Base-by-base conservation (phyloP, 2,888 invertebrate species). In the Pandemis cinnamomeana region DNA sequence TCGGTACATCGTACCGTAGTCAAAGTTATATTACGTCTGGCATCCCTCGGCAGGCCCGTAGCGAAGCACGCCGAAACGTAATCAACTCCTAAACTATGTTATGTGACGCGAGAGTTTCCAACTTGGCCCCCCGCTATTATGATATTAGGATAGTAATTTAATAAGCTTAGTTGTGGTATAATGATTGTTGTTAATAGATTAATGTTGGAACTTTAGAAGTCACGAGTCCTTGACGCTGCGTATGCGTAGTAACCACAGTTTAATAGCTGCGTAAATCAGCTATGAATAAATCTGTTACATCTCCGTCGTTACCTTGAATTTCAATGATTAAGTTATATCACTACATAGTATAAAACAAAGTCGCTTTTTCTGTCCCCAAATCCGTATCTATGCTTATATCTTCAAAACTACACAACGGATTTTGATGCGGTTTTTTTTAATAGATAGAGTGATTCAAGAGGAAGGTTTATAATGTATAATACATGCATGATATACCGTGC, bases 121-220 rank as follows among this genome's bases (percentile, higher is more conserved):
- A 73, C 72, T 68, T 68, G 67, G 53, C 68, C 64, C 66, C 67
- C 64, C 67, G 42, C 68, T 62, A 74, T 74, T 70, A 74, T 70
- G 70, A 71, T 71, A 66, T 70, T 74, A 74, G 27, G 70, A 61
- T 58, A 51, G 61, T 74, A 64, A 73, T 73, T 73, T 70, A 73
- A 73, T 73, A 73, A 73, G 73, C 69, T 69, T 53, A 68, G 72
- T 68, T 69, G 69, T 73, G 73, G 73, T 73, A 69, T 73, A 73
- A 73, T 73, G 73, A 73, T 73, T 73, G 69, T 73, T 73, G 73
- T 73, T 73, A 73, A 73, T 73, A 73, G 73, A 73, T 73, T 73
- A 73, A 73, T 73, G 72, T 62, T 68, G n/a, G 42, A 66, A 73
- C 73, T 73, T 70, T n/a, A 55, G 42, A 48, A 72, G 46, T 63